Evolutionary conservation across 2,113 vertebrate genomes (phyloP), one percentile per base, ranked within the genome.

Genomic region (Ochotona princeps): DNA sequence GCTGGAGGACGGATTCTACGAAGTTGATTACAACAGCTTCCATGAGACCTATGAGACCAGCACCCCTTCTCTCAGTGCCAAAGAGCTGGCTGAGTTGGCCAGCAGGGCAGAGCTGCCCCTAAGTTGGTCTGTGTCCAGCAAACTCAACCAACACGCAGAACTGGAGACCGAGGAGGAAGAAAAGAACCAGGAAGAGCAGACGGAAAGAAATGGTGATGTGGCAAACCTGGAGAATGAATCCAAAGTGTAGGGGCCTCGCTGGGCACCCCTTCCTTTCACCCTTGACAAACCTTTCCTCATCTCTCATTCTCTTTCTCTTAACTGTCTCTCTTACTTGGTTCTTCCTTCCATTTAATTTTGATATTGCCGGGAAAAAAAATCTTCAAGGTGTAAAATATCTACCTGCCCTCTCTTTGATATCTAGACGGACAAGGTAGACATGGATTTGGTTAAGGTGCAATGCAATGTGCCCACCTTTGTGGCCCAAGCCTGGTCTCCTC

Each of bases 1-100:
- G 0, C 98, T 99, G 96, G 99, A 99, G 97, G 99, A 99, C 0
- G 99, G 99, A 44, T 99, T 99, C 96, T 99, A 99, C 0, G 99
- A 99, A 96, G 99, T 99, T 1, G 99, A 99, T 98, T 99, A 99
- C 98, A 99, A 99, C 98, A 99, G 99, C 93, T 99, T 99, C 96
- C 99, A 99, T 0, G 98, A 99, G 90, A 99, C 99, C 30, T 99
- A 99, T 1, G 99, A 99, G 97, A 99, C 99, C 84, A 99, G 99
- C 98, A 99, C 99, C 2, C 99, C 99, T 1, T 93, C 98, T 88
- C 98, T 99, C 97, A 99, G 99, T 92, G 99, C 99, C 97, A 98
- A 98, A 97, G 99, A 99, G 96, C 98, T 99, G 82, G 97, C 98
- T 0, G 99, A 99, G 93, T 98, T 99, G 97, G 97, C 97, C 81